A percentile compares a stretch with the other conserved stretches of the same genome.
These are phyloP conservation scores for Pogonus chalceus DNA, from an alignment of 1,140 invertebrate species.

Conservation along the genomic window DNA sequence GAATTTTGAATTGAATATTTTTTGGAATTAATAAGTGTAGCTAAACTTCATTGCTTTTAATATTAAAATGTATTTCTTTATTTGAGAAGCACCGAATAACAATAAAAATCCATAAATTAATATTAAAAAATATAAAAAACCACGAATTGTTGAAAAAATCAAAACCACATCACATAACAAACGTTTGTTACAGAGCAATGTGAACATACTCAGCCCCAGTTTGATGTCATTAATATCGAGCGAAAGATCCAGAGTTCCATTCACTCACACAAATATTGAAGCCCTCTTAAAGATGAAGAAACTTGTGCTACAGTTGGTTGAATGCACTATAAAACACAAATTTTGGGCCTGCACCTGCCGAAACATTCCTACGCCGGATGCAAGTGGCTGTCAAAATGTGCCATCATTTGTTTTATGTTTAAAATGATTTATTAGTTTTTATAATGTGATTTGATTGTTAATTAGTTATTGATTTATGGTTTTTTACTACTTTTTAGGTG, in stretches of 20 bases:
- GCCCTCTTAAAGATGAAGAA: background rate
- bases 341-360: slow-evolving; percentile 5
- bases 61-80: no score
- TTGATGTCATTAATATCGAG: slow-evolving; percentile 4
- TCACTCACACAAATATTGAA: background rate
- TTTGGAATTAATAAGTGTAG: no score
- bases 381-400: background rate
- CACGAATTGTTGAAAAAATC: background rate
- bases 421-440: no score
- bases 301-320: background rate
- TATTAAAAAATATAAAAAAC: no score
- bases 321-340: slow-evolving; percentile 1
- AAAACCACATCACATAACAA: background rate
- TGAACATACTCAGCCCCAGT: background rate
- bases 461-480: no score
- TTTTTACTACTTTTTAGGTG: no score
- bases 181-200: background rate
- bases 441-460: no score
- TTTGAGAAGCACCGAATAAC: no score
- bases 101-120: no score
- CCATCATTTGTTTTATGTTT: no score
- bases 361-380: slow-evolving; percentile 2
- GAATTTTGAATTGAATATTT: no score
- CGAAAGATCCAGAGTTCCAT: background rate
- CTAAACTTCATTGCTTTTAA: no score